phyloP scores from a whole-genome alignment of 1,140 invertebrate species.

The Adoxophyes honmai region DNA sequence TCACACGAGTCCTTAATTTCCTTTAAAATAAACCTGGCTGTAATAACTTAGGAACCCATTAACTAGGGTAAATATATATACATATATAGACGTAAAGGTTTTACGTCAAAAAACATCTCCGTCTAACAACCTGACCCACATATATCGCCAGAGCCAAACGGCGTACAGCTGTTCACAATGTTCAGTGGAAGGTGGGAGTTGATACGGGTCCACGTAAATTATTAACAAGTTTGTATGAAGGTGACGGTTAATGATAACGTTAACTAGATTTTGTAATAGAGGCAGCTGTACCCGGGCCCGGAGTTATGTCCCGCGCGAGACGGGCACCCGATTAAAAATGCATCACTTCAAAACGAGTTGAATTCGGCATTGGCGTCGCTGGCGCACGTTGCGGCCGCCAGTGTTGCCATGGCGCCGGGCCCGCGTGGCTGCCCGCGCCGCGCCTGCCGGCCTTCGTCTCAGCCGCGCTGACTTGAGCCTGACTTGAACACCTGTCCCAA shows the following conservation, averaged over 20 bases:
- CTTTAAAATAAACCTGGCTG: no score
- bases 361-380: constrained; percentile 59
- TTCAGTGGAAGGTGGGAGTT: constrained; percentile 20
- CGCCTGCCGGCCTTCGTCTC: background rate
- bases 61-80: no score
- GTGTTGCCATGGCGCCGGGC: constrained; percentile 35
- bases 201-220: constrained; percentile 52
- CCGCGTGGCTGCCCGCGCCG: constrained; percentile 25
- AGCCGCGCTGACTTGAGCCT: background rate
- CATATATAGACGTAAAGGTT: no score
- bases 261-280: constrained; percentile 74
- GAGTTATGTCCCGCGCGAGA: constrained; percentile 75
- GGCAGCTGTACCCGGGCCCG: constrained; percentile 66
- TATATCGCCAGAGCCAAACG: constrained; percentile 12
- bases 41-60: no score
- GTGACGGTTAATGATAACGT: constrained; percentile 70
- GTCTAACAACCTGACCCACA: constrained; percentile 1
- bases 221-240: constrained; percentile 62
- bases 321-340: constrained; percentile 71
- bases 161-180: constrained; percentile 11
- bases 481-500: background rate
- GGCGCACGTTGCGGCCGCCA: constrained; percentile 51
- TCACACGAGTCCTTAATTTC: no score
- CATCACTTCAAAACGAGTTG: constrained; percentile 68
- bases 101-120: background rate